These are phyloP conservation scores for Botrylloides violaceus DNA, from an alignment of 23 tunicate species.

Conservation along the genomic window DNA sequence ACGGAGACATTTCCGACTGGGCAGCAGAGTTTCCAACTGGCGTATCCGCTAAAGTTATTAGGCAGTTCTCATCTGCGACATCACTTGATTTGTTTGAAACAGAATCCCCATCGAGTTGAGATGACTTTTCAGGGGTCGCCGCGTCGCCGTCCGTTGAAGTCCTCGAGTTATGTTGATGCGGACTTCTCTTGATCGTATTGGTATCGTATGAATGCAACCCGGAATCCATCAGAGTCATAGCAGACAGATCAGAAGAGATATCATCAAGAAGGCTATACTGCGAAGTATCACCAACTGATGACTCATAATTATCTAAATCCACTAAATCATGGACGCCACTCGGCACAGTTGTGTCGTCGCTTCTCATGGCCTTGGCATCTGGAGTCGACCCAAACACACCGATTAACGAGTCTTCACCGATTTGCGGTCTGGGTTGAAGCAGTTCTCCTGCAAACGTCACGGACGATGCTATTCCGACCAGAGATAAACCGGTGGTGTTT, in stretches of 20 bases:
- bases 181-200: conserved; percentile 77
- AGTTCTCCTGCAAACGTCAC: neutral
- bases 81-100: too few relatives aligned
- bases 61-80: neutral
- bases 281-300: neutral
- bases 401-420: neutral
- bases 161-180: conserved; percentile 32
- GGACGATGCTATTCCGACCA: neutral
- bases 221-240: neutral
- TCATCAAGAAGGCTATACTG: neutral
- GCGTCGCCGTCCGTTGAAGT: neutral
- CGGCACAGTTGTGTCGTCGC: neutral
- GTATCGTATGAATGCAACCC: conserved; percentile 40
- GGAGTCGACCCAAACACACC: neutral
- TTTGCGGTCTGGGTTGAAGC: neutral
- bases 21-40: neutral
- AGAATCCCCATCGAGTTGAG: too few relatives aligned
- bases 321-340: neutral
- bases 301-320: neutral
- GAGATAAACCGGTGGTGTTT: neutral
- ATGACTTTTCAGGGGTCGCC: neutral
- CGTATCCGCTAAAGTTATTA: neutral
- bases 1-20: neutral
- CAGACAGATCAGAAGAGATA: neutral
- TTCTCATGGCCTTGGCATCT: neutral